Evolutionary conservation across 1,140 invertebrate genomes (phyloP), one percentile per base, ranked within the genome.

Genomic region (Apis cerana): DNA sequence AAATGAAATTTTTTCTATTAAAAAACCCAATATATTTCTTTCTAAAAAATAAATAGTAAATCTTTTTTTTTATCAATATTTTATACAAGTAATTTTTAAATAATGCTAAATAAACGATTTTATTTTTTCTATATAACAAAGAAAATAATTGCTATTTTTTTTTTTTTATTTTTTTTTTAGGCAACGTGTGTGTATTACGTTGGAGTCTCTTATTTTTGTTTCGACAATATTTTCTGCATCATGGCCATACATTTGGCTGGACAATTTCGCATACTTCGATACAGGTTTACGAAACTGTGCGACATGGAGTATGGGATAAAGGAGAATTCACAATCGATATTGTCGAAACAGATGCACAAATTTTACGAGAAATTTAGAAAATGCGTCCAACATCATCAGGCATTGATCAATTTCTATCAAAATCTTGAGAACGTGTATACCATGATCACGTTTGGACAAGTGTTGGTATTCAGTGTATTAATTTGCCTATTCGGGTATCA

Each of bases 401-500:
- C 19, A 15, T 68, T 90, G 1, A 87, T 89, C 27, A 2, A 58
- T 21, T 90, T 74, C 43, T 70, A 80, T n/a, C 52, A 85, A 1
- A 56, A 69, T 7, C 74, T 90, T 54, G 83, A 88, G 52, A 52
- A 75, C 5, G 85, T 81, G 10, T 90, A 89, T 7, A 76, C 59
- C 2, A 52, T 69, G 43, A 84, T 89, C 19, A 52, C 81, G 17
- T 27, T 90, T 13, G 82, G 81, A 13, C 89, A 90, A 61, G 81
- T 89, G 21, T n/a, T 86, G 9, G 19, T 89, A 1, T 89, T 86
- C 7, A 88, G 88, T 21, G 21, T 89, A 11, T 19, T 88, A 23
- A 88, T 90, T 62, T 90, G 89, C 56, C 74, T 90, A 19, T 86
- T 72, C 27, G 89, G 89, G 17, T 90, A 88, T 71, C 83, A 62